A percentile compares a stretch with the other conserved stretches of the same genome.
phyloP scores from a whole-genome alignment of 2,888 invertebrate genomes.

The Dryomyza anilis region DNA sequence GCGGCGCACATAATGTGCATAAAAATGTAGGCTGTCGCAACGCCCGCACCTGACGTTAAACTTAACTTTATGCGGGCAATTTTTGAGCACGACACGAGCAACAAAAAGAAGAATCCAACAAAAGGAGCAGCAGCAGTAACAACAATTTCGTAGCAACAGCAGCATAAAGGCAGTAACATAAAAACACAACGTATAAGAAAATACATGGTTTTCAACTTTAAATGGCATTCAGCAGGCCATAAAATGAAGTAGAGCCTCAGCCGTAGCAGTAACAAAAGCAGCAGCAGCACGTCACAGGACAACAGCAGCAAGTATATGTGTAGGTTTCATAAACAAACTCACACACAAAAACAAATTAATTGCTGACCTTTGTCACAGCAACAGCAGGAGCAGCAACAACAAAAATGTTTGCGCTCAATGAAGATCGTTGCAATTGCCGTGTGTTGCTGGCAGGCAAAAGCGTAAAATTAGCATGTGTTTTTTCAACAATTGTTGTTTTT shows the following conservation, averaged over 20 bases:
- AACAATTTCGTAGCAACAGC: background rate
- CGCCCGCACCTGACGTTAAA: conserved; percentile 30
- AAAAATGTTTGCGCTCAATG: background rate
- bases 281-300: no score
- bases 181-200: background rate
- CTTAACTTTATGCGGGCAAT: conserved; percentile 32
- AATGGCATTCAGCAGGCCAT: conserved; percentile 7
- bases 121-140: background rate
- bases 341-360: conserved; percentile 19
- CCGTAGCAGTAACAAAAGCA: no score
- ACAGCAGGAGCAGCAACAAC: background rate
- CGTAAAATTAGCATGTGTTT: no score
- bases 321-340: no score
- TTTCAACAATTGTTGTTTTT: background rate
- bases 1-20: conserved; percentile 19
- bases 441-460: background rate
- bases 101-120: background rate
- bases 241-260: background rate
- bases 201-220: conserved; percentile 17
- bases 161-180: background rate
- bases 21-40: conserved; percentile 17
- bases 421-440: background rate
- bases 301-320: no score
- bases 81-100: background rate
- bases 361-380: conserved; percentile 18